These are phyloP conservation scores for Poicephalus gulielmi DNA, from an alignment of 2,113 vertebrate species.

Conservation along the genomic window DNA sequence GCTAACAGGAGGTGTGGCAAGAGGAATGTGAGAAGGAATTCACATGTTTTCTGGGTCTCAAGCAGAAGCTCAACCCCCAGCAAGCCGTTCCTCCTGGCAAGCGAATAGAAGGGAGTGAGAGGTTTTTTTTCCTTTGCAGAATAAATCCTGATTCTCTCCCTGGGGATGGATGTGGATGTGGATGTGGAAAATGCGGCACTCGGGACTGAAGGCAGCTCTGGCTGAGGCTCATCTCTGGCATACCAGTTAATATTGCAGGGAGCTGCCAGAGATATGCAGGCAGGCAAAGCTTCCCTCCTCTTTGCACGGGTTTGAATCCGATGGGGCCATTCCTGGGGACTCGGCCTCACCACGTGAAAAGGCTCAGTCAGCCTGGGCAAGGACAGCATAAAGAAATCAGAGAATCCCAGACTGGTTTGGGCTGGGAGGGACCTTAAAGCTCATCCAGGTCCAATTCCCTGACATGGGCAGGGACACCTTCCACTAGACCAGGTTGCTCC, in stretches of 20 bases:
- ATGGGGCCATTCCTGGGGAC: fast-evolving
- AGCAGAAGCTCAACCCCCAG: neutral
- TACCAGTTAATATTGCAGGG: neutral
- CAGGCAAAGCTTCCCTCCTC: neutral
- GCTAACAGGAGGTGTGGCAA: neutral
- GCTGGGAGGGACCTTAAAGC: neutral
- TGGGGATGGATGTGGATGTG: neutral
- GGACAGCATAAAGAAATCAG: neutral
- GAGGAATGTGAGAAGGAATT: neutral
- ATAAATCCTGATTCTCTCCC: neutral
- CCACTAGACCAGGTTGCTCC: neutral
- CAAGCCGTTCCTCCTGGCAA: neutral
- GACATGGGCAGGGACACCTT: neutral
- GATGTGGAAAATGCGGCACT: neutral
- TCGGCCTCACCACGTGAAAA: neutral
- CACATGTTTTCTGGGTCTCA: neutral
- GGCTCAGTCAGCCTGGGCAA: neutral
- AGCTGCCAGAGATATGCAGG: neutral
- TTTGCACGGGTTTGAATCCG: fast-evolving
- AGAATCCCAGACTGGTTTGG: neutral
- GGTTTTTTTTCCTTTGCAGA: conserved; percentile 13
- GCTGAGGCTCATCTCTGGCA: neutral
- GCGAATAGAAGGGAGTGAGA: neutral
- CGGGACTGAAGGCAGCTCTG: neutral
- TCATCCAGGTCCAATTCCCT: neutral